phyloP scores from a whole-genome alignment of 2,888 invertebrate genomes.

The Epistrophe grossulariae region DNA sequence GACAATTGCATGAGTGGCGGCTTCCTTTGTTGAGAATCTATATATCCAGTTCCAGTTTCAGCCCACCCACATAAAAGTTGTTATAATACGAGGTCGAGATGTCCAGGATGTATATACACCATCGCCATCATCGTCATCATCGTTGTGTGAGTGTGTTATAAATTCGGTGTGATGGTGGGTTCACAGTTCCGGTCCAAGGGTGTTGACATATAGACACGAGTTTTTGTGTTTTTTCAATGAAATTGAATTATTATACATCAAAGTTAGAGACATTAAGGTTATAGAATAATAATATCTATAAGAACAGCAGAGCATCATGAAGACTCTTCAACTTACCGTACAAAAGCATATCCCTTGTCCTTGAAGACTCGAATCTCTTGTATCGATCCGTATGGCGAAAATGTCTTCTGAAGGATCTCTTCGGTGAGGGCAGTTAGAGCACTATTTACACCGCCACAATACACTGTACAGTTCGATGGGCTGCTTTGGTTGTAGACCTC shows the following conservation, averaged over 20 bases:
- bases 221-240: slow-evolving; percentile 38
- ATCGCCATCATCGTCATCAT: slow-evolving; percentile 4
- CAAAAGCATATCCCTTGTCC: slow-evolving; percentile 99
- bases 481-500: slow-evolving; percentile 99
- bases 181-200: slow-evolving; percentile 48
- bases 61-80: slow-evolving; percentile 48
- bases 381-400: slow-evolving; percentile 97
- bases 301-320: slow-evolving; percentile 1
- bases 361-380: slow-evolving; percentile 99
- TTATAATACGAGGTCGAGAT: slow-evolving; percentile 22
- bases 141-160: slow-evolving; percentile 16
- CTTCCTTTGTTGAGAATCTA: slow-evolving; percentile 99
- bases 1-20: slow-evolving; percentile 98
- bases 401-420: slow-evolving; percentile 98
- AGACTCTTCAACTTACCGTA: slow-evolving; percentile 87
- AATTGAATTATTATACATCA: slow-evolving; percentile 71
- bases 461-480: slow-evolving; percentile 99
- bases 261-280: slow-evolving; percentile 56
- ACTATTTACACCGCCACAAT: slow-evolving; percentile 93
- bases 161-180: slow-evolving; percentile 21
- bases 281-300: slow-evolving; percentile 13
- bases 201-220: slow-evolving; percentile 62
- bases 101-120: slow-evolving; percentile 13
- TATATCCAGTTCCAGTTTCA: slow-evolving; percentile 83
- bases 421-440: slow-evolving; percentile 94